Evolutionary conservation across 1,140 invertebrate genomes (phyloP).

Genomic region (Bombus sibiricus): DNA sequence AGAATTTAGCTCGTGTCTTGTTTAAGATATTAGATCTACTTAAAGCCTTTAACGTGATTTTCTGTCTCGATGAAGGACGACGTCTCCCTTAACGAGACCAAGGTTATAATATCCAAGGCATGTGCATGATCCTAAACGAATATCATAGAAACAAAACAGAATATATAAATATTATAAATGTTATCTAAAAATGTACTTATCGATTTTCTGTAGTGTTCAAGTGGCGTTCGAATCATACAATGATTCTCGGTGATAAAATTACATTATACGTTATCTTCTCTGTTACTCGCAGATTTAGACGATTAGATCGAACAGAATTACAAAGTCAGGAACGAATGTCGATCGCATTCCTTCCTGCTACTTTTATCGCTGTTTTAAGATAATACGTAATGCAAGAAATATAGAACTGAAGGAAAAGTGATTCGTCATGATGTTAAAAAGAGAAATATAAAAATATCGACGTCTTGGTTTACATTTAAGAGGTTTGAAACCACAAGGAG

Average conservation of each 20-base stretch:
- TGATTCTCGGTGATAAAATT: not conserved
- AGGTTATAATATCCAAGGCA: slow-evolving; percentile 38
- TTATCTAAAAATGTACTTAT: not conserved
- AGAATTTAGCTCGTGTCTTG: slow-evolving; percentile 26
- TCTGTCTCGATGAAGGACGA: slow-evolving; percentile 41
- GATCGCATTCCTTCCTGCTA: too few relatives aligned
- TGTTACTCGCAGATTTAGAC: not conserved
- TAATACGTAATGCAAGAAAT: not conserved
- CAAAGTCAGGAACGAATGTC: not conserved
- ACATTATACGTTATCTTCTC: too few relatives aligned
- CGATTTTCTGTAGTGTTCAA: not conserved
- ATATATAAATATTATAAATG: not conserved
- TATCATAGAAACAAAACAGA: not conserved
- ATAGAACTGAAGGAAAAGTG: not conserved
- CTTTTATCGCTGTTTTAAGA: not conserved
- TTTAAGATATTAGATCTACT: slow-evolving; percentile 58
- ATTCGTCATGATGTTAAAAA: not conserved
- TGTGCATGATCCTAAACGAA: not conserved
- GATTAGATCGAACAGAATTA: not conserved
- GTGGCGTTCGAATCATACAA: not conserved
- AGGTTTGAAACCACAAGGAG: not conserved
- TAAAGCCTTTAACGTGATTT: slow-evolving; percentile 60
- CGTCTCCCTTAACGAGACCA: slow-evolving; percentile 1
- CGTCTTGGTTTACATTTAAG: not conserved
- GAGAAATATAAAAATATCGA: not conserved